A percentile compares a stretch with the other conserved stretches of the same genome.
Conservation (phyloP, 2,888 invertebrate species). For the Caenorhabditis becei region DNA sequence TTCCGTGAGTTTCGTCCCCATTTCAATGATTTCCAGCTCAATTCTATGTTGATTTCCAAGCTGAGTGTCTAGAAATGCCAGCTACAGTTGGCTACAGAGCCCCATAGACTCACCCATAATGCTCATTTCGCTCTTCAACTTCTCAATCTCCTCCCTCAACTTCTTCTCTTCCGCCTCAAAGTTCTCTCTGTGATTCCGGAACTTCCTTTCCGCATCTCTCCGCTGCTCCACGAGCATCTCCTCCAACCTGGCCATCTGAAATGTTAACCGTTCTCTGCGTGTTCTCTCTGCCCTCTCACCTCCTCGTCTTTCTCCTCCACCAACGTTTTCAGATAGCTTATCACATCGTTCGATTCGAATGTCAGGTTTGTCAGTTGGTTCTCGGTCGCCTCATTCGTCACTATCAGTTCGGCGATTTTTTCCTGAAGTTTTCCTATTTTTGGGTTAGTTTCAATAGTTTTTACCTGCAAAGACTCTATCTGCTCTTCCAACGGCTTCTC, state of each 20-base stretch:
- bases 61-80: conserved; percentile 59
- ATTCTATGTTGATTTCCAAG: conserved; percentile 69
- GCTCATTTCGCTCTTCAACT: conserved; percentile 57
- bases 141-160: conserved; percentile 56
- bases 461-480: conserved; percentile 50
- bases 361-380: conserved; percentile 60
- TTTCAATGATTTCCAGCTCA: conserved; percentile 65
- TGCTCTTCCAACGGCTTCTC: conserved; percentile 56
- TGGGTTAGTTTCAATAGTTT: too few species aligned
- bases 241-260: conserved; percentile 55
- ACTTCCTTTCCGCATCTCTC: conserved; percentile 40
- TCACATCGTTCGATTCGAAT: conserved; percentile 69
- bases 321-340: conserved; percentile 59
- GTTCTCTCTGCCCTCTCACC: conserved; percentile 27
- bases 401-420: conserved; percentile 62
- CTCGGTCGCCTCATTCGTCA: conserved; percentile 60
- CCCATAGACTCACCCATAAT: conserved; percentile 52
- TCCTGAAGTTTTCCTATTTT: conserved; percentile 36
- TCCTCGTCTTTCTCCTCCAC: conserved; percentile 64
- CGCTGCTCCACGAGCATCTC: conserved; percentile 58
- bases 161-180: conserved; percentile 44
- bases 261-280: not conserved
- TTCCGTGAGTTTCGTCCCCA: conserved; percentile 60
- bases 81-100: not conserved
- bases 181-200: conserved; percentile 32